These are phyloP conservation scores for Ischnura elegans DNA, from an alignment of 2,888 invertebrate species.

Conservation along the genomic window DNA sequence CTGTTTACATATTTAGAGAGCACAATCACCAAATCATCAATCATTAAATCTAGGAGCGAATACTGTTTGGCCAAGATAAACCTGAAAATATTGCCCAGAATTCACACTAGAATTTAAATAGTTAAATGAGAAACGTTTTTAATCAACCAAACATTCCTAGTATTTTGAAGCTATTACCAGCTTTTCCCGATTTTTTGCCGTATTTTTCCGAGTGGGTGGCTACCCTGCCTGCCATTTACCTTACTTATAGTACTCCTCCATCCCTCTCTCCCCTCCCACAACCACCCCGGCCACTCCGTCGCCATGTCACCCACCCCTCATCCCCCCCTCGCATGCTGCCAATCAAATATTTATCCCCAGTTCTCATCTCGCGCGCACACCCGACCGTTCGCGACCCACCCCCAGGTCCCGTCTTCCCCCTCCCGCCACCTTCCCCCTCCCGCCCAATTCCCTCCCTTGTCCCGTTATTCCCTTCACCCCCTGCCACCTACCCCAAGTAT, in stretches of 20 bases:
- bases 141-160: no score
- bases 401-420: slow-evolving; percentile 69
- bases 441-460: slow-evolving; percentile 69
- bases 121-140: no score
- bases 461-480: slow-evolving; percentile 69
- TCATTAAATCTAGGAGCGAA: no score
- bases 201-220: no score
- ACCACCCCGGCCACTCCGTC: neutral
- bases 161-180: no score
- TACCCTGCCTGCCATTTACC: no score
- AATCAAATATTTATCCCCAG: slow-evolving; percentile 73
- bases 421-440: neutral
- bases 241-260: neutral
- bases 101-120: no score
- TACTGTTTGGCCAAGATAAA: no score
- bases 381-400: slow-evolving; percentile 34
- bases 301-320: slow-evolving; percentile 56
- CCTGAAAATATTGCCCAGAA: no score
- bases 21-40: no score
- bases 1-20: no score
- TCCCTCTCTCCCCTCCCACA: neutral
- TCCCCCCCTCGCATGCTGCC: slow-evolving; percentile 74
- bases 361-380: slow-evolving; percentile 72
- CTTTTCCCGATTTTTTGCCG: no score
- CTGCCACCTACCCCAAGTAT: slow-evolving; percentile 69